Evolutionary conservation across 2,797 vertebrate genomes (phyloP), one percentile per base, ranked within the genome.

Genomic region (Molossus molossus): DNA sequence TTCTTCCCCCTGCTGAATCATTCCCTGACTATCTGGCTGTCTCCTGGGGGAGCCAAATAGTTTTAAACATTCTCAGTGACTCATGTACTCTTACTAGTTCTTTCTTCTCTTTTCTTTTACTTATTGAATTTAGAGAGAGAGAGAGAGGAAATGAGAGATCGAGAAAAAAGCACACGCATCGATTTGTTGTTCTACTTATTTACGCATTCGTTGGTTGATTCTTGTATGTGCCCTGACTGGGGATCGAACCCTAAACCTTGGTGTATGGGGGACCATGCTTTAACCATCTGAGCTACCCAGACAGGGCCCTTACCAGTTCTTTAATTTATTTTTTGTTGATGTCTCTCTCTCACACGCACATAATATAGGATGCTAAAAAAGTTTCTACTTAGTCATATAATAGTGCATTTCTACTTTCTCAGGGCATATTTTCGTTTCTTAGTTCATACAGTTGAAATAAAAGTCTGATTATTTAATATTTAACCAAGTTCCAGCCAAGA

Each of bases 31-130:
- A 65, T 92, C 84, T 75, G 90, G 29, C 40, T 17, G 0, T 95
- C 83, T 96, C 76, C 91, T 82, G 27, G 50, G 79, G 50, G 45
- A 96, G 67, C 73, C 90, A 90, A 82, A 96, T 83, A 91, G 55
- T 96, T 95, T 95, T 15, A 94, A 83, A 84, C 73, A 89, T 93
- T 90, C 88, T 95, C 83, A 45, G 82, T 97, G 97, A 97, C 91
- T 97, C 93, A 95, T 88, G 58, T 65, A 18, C 62, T 57, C 73
- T 93, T 72, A 88, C 17, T 50, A 33, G 53, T 53, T 23, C 62
- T 65, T 65, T 20, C 45, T 65, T 65, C 18, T 57, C 33, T 69
- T 69, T 33, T 67, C 64, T 33, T n/a, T 33, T 57, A 81, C 92
- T 95, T 91, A 79, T 88, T 95, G 85, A 27, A 90, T 84, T 89